A percentile compares a stretch with the other conserved stretches of the same genome.
Conservation (phyloP, 1,140 invertebrate genomes). For the Sinella curviseta region DNA sequence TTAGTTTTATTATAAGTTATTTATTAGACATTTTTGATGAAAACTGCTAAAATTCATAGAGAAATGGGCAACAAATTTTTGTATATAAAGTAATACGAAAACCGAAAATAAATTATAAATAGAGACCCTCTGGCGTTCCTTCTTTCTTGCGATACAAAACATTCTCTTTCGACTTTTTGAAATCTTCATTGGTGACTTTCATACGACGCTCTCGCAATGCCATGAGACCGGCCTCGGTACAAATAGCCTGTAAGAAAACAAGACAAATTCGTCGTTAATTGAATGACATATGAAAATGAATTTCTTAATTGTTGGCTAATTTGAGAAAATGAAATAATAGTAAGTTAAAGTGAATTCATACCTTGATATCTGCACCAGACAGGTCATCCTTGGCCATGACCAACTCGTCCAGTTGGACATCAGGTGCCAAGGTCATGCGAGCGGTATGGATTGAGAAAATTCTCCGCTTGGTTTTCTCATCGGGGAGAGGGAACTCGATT, state of each 20-base stretch:
- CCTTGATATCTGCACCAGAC: conserved; percentile 87
- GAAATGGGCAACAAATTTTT: no score
- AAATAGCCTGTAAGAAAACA: conserved; percentile 80
- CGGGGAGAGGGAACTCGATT: conserved; percentile 98
- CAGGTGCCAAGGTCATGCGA: conserved; percentile 94
- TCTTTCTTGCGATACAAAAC: conserved; percentile 99
- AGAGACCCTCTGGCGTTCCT: conserved; percentile 97
- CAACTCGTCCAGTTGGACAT: conserved; percentile 96
- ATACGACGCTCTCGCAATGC: conserved; percentile 95
- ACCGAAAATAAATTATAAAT: conserved; percentile 71
- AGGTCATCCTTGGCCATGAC: conserved; percentile 99
- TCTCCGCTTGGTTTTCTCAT: conserved; percentile 97
- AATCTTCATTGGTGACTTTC: conserved; percentile 99
- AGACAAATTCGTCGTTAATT: background rate
- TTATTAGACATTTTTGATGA: no score
- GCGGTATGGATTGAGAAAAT: conserved; percentile 99
- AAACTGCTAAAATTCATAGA: no score
- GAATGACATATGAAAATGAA: no score
- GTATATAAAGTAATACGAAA: background rate
- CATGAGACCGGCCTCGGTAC: conserved; percentile 98
- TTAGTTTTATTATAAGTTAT: no score
- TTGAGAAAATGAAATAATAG: conserved; percentile 16
- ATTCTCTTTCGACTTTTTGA: conserved; percentile 99
- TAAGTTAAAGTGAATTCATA: no score
- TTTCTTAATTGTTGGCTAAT: background rate